A percentile compares a stretch with the other conserved stretches of the same genome.
Conservation (phyloP, 2,113 vertebrate species). For the Sceloporus tristichus region DNA sequence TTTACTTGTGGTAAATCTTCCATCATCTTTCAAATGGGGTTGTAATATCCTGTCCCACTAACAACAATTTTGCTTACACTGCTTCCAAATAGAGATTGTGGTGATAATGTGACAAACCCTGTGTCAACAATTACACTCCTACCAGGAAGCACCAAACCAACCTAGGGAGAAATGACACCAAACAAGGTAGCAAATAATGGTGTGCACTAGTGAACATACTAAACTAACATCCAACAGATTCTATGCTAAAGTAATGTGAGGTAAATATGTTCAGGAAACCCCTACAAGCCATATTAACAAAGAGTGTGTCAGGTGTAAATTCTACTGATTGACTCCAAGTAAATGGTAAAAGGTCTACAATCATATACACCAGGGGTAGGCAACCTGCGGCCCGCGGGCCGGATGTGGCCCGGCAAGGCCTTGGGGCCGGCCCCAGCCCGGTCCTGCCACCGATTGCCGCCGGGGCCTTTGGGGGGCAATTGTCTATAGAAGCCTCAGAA, state of each 20-base stretch:
- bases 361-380: no score
- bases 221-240: neutral
- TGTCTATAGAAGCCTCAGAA: no score
- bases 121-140: neutral
- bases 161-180: neutral
- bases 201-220: neutral
- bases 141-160: neutral
- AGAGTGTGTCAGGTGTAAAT: neutral
- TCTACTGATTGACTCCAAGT: neutral
- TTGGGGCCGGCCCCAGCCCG: no score
- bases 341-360: neutral
- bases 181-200: neutral
- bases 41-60: neutral
- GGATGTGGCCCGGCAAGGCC: no score
- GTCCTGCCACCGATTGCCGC: no score
- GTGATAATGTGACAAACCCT: neutral
- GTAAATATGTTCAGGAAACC: neutral
- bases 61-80: neutral
- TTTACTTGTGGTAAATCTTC: constrained; percentile 16
- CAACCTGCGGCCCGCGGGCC: no score
- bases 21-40: neutral
- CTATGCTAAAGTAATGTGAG: neutral
- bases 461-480: no score
- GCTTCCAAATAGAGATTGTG: constrained; percentile 16
- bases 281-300: neutral